Base-by-base conservation (phyloP, 2,888 invertebrate species). In the Drosophila cracens region DNA sequence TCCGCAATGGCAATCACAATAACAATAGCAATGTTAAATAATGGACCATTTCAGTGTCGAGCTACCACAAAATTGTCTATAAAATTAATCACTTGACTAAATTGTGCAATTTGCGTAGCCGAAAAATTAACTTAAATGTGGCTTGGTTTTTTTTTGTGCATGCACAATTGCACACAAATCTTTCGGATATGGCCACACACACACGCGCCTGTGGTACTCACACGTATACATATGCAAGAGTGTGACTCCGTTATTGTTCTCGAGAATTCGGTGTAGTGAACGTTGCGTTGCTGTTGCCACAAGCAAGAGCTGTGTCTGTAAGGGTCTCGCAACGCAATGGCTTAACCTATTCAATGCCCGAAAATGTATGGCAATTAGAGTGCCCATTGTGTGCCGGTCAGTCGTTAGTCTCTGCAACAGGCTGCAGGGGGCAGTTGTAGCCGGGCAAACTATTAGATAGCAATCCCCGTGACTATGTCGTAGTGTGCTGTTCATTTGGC, bases 311-410 rank as follows among this genome's bases (percentile, higher is more conserved):
- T 4, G n/a, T n/a, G 38, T 21, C 38, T n/a, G 16, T 40, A 40
- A 40, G 29, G 51, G 78, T 61, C 63, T 62, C 71, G 40, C 34
- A 58, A 49, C 63, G 52, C 72, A 67, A 63, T 48, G 65, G 89
- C 83, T 86, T 90, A 88, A 88, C 62, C 87, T 83, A 89, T 86
- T 86, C 83, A 86, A 85, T 78, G 82, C 76, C 91, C 90, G 71
- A 92, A 91, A 91, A 92, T 91, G 90, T 90, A 82, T 84, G 87
- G 89, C 91, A 91, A 91, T 91, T 91, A 91, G 91, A 87, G 89
- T 72, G 62, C 59, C 83, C 80, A 91, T 91, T 91, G 90, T 90
- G 64, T 74, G 74, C 52, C 53, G 70, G 74, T 34, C 77, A 74
- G 77, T 70, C 49, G 69, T 69, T 70, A 66, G 60, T 13, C 40